Base-by-base conservation (phyloP, 2,888 invertebrate genomes). In the Limnephilus lunatus region DNA sequence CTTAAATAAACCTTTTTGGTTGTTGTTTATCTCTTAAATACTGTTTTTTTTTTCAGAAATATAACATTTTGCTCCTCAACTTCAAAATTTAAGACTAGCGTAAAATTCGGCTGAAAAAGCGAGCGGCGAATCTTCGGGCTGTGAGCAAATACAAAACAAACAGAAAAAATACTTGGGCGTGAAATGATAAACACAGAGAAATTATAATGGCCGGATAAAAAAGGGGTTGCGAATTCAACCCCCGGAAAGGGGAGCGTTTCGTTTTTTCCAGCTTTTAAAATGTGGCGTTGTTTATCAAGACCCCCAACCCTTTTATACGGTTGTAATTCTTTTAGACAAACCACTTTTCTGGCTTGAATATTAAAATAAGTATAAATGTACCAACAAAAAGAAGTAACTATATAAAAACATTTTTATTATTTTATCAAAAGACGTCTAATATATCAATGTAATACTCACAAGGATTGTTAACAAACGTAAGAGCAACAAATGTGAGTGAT, bases 111-210 rank as follows among this genome's bases (percentile, higher is more conserved):
- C 86, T 30, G 80, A 48, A 90, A 90, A 92, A 85, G 87, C 85
- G 81, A 19, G n/a, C 32, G 82, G 82, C 44, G 53, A 88, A 87
- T 89, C 85, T 92, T 92, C 90, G 44, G 91, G 81, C 90, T 32
- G 35, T 81, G 35, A 90, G 86, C 87, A 87, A 92, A 92, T 90
- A 92, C n/a, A 91, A 92, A 89, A 87, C 85, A 92, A 92, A 93
- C 81, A 90, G 32, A 90, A 92, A 85, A 93, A 92, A 93, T 92
- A 93, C 85, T 85, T 89, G 80, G 92, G 93, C 92, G 93, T 92
- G 92, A 93, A 93, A 93, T 93, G 93, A 93, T 93, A 93, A 93
- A 93, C 92, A 92, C 87, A 91, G 92, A 81, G 83, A 92, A 92
- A 92, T 93, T 92, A 92, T 93, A 93, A 92, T 91, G 90, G 92